Evolutionary conservation across 2,888 invertebrate species (phyloP), one percentile per base, ranked within the genome.

Genomic region (Parnassius orleans): DNA sequence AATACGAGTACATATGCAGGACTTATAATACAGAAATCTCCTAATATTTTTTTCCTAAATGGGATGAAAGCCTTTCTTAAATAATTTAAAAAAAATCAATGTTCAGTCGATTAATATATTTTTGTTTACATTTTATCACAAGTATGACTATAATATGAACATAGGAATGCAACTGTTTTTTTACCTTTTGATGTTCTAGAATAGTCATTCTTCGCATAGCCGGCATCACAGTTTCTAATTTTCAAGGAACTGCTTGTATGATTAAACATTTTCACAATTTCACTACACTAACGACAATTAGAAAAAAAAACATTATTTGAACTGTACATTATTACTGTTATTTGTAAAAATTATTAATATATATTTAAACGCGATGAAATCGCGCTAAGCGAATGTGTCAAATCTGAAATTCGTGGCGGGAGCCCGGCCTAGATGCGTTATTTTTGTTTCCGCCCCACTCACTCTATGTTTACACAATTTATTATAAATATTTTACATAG

Each of bases 401-500:
- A 73, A 79, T 81, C 83, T 82, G 81, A 79, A 80, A 77, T 78
- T 75, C 77, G 74, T 77, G 73, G 72, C 74, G 72, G 67, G 72
- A 67, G 69, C 70, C 70, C 78, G 73, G 77, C 78, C 77, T 77
- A 72, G 77, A 75, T 72, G 77, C 75, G 88, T 86, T 90, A 90
- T 90, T 90, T 90, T 87, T 86, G 84, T 82, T 87, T 72, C 79
- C 60, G 66, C 77, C 67, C 69, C 72, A 76, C 78, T 74, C 77
- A 68, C 75, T 75, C 72, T 66, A 68, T 81, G 82, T 86, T 83
- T 84, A 83, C 82, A 80, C 78, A 80, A 83, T 82, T 84, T 80
- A 83, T 82, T 84, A 81, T 81, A 77, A 81, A 83, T 79, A 77
- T 82, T 80, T 77, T 71, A 68, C 63, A 66, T 47, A 53, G 47